Percentiles rank a stretch among this genome's conserved stretches.
Evolutionary conservation across 2,797 vertebrate genomes (phyloP).

Genomic region (Sebastes paucispinis): DNA sequence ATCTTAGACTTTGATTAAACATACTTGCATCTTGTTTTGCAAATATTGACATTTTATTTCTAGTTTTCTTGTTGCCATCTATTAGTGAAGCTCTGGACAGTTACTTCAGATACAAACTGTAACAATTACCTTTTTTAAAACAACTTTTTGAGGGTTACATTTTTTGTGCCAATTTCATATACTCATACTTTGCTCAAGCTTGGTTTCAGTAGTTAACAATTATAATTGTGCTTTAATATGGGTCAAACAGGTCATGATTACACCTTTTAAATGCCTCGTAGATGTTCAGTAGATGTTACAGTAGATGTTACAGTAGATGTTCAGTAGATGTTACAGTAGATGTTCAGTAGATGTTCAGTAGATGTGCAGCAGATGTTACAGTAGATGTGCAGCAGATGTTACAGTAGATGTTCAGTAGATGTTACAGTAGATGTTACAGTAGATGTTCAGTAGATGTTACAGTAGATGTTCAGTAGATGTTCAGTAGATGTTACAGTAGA

Average conservation of each 20-base stretch:
- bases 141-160: background rate
- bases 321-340: too few relatives aligned
- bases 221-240: conserved; percentile 10
- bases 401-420: too few relatives aligned
- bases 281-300: too few relatives aligned
- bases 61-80: background rate
- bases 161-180: background rate
- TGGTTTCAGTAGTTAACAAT: background rate
- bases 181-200: background rate
- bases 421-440: too few relatives aligned
- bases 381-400: too few relatives aligned
- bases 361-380: too few relatives aligned
- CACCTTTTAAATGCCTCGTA: conserved; percentile 10
- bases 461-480: too few relatives aligned
- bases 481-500: too few relatives aligned
- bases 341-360: too few relatives aligned
- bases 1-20: background rate
- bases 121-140: background rate
- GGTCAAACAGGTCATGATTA: background rate
- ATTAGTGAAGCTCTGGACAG: background rate
- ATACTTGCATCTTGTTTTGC: background rate
- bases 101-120: background rate
- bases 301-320: too few relatives aligned
- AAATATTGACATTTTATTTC: background rate
- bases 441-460: too few relatives aligned